Conservation (phyloP, 2,888 invertebrate genomes). For the Eupithecia abbreviata region DNA sequence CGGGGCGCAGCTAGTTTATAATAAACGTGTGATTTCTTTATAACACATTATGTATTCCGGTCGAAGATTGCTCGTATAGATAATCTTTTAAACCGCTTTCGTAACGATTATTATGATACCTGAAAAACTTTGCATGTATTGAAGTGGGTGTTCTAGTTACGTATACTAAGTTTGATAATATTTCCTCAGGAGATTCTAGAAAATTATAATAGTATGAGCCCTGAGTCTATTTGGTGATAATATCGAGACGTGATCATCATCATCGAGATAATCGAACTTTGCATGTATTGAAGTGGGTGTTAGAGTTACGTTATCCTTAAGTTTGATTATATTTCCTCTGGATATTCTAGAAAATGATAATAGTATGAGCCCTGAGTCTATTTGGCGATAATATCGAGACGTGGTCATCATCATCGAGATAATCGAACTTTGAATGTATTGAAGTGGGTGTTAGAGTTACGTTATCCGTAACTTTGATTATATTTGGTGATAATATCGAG, state of each 20-base stretch:
- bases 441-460: too few species aligned
- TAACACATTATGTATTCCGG: neutral
- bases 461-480: too few species aligned
- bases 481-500: too few species aligned
- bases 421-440: conserved; percentile 8
- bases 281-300: neutral
- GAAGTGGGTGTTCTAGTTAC: neutral
- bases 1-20: neutral
- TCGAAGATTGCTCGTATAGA: neutral
- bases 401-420: too few species aligned
- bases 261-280: neutral
- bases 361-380: too few species aligned
- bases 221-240: too few species aligned
- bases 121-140: conserved; percentile 4
- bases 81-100: conserved; percentile 10
- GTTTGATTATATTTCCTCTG: neutral
- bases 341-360: neutral
- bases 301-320: neutral
- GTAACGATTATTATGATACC: conserved; percentile 8
- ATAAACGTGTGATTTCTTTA: neutral
- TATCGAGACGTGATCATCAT: too few species aligned
- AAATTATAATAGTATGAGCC: neutral
- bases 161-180: neutral
- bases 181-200: neutral
- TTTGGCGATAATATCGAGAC: too few species aligned